These are phyloP conservation scores for Serinus canaria DNA, from an alignment of 2,113 vertebrate genomes.

Conservation along the genomic window DNA sequence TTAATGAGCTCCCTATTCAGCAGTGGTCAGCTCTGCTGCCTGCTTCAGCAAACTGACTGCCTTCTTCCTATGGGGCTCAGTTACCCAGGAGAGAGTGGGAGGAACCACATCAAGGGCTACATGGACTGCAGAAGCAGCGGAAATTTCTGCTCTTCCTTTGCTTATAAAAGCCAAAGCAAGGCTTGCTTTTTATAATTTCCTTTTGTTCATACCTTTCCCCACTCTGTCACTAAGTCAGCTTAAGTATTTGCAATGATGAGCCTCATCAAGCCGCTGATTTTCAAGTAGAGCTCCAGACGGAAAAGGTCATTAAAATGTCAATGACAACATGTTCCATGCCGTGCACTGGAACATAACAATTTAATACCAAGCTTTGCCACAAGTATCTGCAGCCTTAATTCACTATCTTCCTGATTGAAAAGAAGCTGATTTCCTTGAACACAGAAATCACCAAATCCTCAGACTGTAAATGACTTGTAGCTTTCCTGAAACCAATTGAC, in stretches of 20 bases:
- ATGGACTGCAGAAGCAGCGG: too few species aligned
- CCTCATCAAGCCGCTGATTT: background rate
- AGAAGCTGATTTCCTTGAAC: background rate
- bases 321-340: background rate
- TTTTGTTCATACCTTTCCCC: background rate
- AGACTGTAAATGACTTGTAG: background rate
- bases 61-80: background rate
- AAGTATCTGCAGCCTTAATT: background rate
- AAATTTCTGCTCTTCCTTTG: background rate
- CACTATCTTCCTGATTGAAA: background rate
- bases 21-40: background rate
- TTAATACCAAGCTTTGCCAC: background rate
- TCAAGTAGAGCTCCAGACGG: background rate
- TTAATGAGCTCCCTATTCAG: background rate
- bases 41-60: background rate
- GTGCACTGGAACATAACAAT: background rate
- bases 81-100: background rate
- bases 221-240: background rate
- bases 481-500: background rate
- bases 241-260: background rate
- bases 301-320: constrained; percentile 36
- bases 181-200: background rate
- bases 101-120: background rate
- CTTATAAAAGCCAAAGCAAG: background rate
- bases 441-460: background rate